phyloP scores from a whole-genome alignment of 2,113 vertebrate species.

The Epinephelus moara region DNA sequence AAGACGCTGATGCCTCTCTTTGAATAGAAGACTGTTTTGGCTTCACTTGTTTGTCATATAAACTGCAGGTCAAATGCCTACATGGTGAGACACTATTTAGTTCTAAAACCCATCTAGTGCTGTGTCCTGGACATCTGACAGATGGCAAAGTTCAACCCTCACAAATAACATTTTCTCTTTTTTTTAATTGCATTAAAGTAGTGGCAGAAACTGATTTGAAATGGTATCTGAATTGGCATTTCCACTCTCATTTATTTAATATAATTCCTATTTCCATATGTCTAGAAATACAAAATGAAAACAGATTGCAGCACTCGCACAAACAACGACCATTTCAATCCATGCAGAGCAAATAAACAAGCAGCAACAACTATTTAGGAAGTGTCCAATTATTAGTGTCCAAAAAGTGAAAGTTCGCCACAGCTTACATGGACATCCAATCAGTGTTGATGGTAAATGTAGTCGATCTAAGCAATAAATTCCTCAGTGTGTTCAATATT shows the following conservation, averaged over 20 bases:
- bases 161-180: neutral
- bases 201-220: neutral
- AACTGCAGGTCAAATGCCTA: constrained; percentile 37
- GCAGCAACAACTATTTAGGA: neutral
- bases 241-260: neutral
- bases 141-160: neutral
- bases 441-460: no score
- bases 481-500: no score
- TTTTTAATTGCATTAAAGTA: neutral
- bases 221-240: neutral
- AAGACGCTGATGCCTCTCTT: constrained; percentile 27
- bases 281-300: neutral
- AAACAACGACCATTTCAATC: neutral
- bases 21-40: constrained; percentile 41
- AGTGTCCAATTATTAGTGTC: no score
- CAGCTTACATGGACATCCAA: no score
- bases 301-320: neutral
- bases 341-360: neutral
- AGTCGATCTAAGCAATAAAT: no score
- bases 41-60: constrained; percentile 30
- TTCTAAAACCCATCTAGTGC: neutral
- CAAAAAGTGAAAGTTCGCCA: no score
- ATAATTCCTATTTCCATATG: neutral
- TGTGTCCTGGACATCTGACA: neutral
- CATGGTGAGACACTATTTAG: constrained; percentile 17